Evolutionary conservation across 2,797 vertebrate species (phyloP), one percentile per base, ranked within the genome.

Genomic region (Melanotaenia parkinsoni): DNA sequence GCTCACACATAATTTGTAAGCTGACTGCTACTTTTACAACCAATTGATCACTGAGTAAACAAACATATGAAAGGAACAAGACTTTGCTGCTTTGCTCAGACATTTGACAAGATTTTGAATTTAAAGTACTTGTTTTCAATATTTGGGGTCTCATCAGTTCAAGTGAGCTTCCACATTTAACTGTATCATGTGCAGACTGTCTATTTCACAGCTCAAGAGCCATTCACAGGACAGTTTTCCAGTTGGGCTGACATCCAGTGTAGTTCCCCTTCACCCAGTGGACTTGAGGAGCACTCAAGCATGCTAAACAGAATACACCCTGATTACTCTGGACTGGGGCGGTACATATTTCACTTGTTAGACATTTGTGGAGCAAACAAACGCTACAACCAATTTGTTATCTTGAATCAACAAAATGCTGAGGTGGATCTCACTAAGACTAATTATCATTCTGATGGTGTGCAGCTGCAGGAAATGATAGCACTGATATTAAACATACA

Each of bases 361-460:
- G 72, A 90, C 89, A 92, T 93, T 93, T 88, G 59, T 80, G 88
- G 79, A 81, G 89, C 86, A 95, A 93, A 92, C 91, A 94, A 94
- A 94, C 87, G 91, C 77, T 63, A 77, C 88, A 85, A 89, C 86
- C 80, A 37, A 86, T 89, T 90, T 85, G 74, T 82, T 85, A 91
- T 92, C 81, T 84, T 53, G 82, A 84, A 88, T 93, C 85, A 91
- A 71, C 76, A 57, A 38, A 91, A 83, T 64, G 67, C 72, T 84
- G 77, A 91, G 76, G 84, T 91, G 85, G 80, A 80, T 75, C 81
- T 87, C 86, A 85, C 79, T 82, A 87, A 69, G 35, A 65, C 76
- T 79, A 84, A 93, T 94, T 91, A 89, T 88, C 80, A 89, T 85
- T 87, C 81, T 24, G 40, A 81, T 81, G 58, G 71, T 76, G 86